A percentile compares a stretch with the other conserved stretches of the same genome.
Conservation (phyloP, 2,113 vertebrate genomes). For the Amphilophus citrinellus region DNA sequence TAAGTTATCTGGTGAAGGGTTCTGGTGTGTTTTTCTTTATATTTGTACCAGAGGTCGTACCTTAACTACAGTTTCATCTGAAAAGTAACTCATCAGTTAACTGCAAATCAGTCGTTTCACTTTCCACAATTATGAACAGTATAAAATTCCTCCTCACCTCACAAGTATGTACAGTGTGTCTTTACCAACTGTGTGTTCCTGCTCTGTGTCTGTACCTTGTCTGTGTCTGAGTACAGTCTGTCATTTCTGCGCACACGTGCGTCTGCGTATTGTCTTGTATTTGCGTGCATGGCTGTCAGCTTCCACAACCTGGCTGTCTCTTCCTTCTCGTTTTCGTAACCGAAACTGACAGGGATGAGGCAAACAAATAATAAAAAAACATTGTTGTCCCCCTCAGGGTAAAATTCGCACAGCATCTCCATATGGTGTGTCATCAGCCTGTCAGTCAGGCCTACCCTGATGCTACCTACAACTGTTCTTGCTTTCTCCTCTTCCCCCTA, state of each 20-base stretch:
- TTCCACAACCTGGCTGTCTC: conserved; percentile 55
- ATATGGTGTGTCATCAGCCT: conserved; percentile 80
- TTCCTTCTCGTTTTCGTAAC: conserved; percentile 49
- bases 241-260: conserved; percentile 34
- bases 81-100: not conserved
- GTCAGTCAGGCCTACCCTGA: conserved; percentile 73
- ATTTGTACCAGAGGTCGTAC: not conserved
- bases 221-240: conserved; percentile 31
- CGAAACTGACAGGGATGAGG: conserved; percentile 73
- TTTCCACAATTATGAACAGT: conserved; percentile 7
- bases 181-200: conserved; percentile 13
- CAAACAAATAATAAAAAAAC: conserved; percentile 74
- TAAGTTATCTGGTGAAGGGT: not conserved
- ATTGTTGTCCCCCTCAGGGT: conserved; percentile 74
- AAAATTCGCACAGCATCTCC: conserved; percentile 76
- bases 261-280: conserved; percentile 31
- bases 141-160: conserved; percentile 15
- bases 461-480: conserved; percentile 62
- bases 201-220: conserved; percentile 26
- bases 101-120: not conserved
- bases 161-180: conserved; percentile 7
- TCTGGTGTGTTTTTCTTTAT: not conserved
- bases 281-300: conserved; percentile 55
- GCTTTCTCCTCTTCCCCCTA: conserved; percentile 36
- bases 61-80: conserved; percentile 10